Evolutionary conservation across 2,113 vertebrate genomes (phyloP).

Genomic region (Noctilio leporinus): DNA sequence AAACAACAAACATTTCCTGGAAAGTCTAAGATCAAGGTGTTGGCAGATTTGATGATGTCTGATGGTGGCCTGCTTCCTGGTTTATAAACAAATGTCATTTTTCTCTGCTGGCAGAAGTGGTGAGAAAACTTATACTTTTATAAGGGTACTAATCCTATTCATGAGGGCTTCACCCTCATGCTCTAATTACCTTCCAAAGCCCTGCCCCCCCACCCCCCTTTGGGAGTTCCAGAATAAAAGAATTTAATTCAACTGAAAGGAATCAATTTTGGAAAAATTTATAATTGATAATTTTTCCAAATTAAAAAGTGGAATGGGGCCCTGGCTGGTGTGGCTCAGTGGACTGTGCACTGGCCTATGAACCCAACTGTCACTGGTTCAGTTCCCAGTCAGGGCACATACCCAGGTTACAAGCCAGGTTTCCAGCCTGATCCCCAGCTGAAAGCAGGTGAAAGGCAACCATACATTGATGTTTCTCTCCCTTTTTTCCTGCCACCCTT

Average conservation of each 20-base stretch:
- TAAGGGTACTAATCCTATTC: not conserved
- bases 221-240: not conserved
- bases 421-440: too few relatives aligned
- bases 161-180: not conserved
- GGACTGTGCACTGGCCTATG: too few relatives aligned
- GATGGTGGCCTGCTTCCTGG: not conserved
- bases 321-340: too few relatives aligned
- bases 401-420: too few relatives aligned
- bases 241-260: constrained; percentile 1
- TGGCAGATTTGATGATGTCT: not conserved
- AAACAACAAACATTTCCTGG: not conserved
- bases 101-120: not conserved
- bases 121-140: not conserved
- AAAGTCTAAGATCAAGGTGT: not conserved
- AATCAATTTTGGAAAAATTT: not conserved
- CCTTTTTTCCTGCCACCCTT: too few relatives aligned
- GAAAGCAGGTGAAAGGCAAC: too few relatives aligned
- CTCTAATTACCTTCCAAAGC: not conserved
- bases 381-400: too few relatives aligned
- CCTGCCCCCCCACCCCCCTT: not conserved
- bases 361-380: too few relatives aligned
- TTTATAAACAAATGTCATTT: not conserved
- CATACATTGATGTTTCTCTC: too few relatives aligned
- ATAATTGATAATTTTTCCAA: constrained; percentile 9
- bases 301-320: not conserved